phyloP scores from a whole-genome alignment of 2,888 invertebrate species.

The Strigamia maritima region DNA sequence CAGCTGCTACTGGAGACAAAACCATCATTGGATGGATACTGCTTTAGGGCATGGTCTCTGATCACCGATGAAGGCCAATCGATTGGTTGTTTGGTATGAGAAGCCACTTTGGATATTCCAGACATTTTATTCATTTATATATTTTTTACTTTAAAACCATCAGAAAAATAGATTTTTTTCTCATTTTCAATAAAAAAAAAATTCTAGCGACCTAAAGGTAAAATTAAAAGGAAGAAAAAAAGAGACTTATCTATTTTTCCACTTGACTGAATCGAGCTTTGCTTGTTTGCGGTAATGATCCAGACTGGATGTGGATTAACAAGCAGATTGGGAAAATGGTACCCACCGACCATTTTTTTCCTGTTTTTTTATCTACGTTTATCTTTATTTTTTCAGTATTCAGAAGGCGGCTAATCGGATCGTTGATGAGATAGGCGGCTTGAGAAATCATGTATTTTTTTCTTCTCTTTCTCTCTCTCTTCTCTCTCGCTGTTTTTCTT shows the following conservation, averaged over 20 bases:
- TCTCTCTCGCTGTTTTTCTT: not conserved
- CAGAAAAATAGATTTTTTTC: too few species aligned
- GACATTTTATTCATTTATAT: too few species aligned
- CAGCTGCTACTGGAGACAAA: not conserved
- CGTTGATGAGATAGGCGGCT: constrained; percentile 4
- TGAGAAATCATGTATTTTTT: not conserved
- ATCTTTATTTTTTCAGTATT: not conserved
- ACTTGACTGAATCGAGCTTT: not conserved
- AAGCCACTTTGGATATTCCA: not conserved
- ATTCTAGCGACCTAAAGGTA: not conserved
- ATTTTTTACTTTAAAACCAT: too few species aligned
- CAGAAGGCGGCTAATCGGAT: not conserved
- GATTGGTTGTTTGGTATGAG: not conserved
- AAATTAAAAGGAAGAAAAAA: too few species aligned
- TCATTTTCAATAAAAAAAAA: not conserved
- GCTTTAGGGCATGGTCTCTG: not conserved
- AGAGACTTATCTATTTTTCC: not conserved
- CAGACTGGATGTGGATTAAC: not conserved
- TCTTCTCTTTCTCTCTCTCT: not conserved
- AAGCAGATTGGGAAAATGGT: not conserved
- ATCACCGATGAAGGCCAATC: constrained; percentile 4
- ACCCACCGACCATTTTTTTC: not conserved
- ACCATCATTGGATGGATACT: constrained; percentile 4
- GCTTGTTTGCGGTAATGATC: constrained; percentile 4
- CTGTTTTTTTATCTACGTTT: not conserved